These are phyloP conservation scores for Prunella strophiata DNA, from an alignment of 2,797 vertebrate species.

Conservation along the genomic window DNA sequence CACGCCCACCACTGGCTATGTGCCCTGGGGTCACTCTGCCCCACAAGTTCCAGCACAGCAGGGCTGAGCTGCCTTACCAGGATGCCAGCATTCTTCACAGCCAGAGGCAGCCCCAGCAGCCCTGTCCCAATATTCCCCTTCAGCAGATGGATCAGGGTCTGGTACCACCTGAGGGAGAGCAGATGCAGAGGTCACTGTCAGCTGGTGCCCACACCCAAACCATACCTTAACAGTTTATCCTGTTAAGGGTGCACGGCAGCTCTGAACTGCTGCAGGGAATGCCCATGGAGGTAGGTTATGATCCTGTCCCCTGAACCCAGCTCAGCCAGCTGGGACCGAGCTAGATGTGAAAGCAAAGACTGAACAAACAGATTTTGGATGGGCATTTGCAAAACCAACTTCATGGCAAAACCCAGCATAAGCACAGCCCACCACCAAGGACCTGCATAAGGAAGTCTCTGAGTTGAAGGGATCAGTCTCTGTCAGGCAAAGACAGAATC, in stretches of 20 bases:
- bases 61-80: constrained; percentile 76
- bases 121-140: constrained; percentile 97
- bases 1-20: accelerated
- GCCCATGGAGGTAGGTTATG: not conserved
- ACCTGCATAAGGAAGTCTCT: not conserved
- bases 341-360: not conserved
- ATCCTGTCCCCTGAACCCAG: not conserved
- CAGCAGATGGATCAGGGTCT: constrained; percentile 95
- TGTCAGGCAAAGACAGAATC: not conserved
- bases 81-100: constrained; percentile 93
- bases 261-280: not conserved
- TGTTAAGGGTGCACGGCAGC: not conserved
- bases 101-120: constrained; percentile 93
- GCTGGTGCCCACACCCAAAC: not conserved
- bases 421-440: not conserved
- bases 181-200: not conserved
- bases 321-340: accelerated
- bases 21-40: accelerated
- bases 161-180: constrained; percentile 81
- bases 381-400: not conserved
- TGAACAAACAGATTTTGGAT: not conserved
- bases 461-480: not conserved
- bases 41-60: not conserved
- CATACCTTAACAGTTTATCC: not conserved
- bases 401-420: not conserved